Base-by-base conservation (phyloP, 1,140 invertebrate genomes). In the Drosophila pectinifera region DNA sequence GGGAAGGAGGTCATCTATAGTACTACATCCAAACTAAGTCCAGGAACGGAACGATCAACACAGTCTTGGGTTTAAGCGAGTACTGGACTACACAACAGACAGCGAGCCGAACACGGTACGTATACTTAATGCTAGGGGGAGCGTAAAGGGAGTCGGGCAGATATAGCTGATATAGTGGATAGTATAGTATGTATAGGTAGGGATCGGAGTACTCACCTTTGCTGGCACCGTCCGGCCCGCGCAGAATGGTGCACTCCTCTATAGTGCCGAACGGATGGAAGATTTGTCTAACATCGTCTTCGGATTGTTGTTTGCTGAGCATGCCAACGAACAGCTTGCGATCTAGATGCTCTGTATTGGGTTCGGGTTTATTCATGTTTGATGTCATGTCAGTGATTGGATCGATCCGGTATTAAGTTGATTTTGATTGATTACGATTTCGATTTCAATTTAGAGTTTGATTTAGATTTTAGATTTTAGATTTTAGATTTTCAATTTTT, bases 251-350 rank as follows among this genome's bases (percentile, higher is more conserved):
- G 92, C 98, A 99, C 95, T 99, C 98, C 93, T 99, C 98, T 95
- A 99, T 99, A 93, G 95, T 96, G 88, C 99, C 99, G 93, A 97
- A 99, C 69, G 97, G 96, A 91, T 97, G 96, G 94, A 99, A 99
- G 92, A 99, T 94, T 93, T 98, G 96, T 93, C 97, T 95, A 78
- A 99, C 97, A 96, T 99, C 98, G 92, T 99, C 98, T 95, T 99
- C 99, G 82, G 96, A 98, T 93, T 99, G 98, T 95, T 99, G 97
- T 94, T 99, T 99, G 94, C 98, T 99, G 92, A 99, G 97, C 98
- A 99, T 99, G 93, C 99, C 99, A 94, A 99, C 97, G 95, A 99
- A 99, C 94, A 99, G 96, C 95, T 99, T 99, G 94, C 98, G 95
- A 95, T 98, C 97, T 96, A 95, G 78, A 91, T 92, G 90, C 86